Conservation (phyloP, 2,888 invertebrate species). For the Luffia ferchaultella region DNA sequence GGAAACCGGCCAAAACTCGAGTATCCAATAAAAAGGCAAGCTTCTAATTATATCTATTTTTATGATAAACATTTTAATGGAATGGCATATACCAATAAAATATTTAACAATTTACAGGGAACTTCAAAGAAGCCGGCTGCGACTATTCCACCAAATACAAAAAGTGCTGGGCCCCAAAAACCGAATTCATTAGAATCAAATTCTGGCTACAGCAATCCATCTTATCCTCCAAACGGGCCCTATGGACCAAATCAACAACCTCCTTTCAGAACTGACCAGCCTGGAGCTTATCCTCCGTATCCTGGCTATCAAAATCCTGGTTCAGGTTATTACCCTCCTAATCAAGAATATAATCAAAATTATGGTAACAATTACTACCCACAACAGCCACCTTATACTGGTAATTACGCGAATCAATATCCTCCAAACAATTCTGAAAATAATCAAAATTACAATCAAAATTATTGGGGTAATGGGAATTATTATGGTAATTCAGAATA, state of each 20-base stretch:
- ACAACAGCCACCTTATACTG: constrained; percentile 39
- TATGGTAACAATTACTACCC: constrained; percentile 47
- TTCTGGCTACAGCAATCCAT: constrained; percentile 25
- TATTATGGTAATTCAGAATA: constrained; percentile 48
- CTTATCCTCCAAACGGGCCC: constrained; percentile 40
- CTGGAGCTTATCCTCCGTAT: constrained; percentile 44
- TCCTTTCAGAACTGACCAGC: constrained; percentile 34
- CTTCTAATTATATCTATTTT: not conserved
- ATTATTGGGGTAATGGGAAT: constrained; percentile 48
- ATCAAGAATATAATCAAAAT: constrained; percentile 50
- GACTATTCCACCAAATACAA: constrained; percentile 54
- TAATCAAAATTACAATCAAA: constrained; percentile 41
- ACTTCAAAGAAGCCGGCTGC: constrained; percentile 57
- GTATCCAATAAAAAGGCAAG: constrained; percentile 17
- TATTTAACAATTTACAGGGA: constrained; percentile 26
- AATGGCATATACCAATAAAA: not conserved
- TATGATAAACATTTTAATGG: not conserved
- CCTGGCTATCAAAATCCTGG: constrained; percentile 43
- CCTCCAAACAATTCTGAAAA: constrained; percentile 32
- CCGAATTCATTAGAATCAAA: constrained; percentile 24
- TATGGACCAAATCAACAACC: constrained; percentile 30
- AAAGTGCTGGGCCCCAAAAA: constrained; percentile 24
- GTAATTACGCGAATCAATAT: constrained; percentile 50
- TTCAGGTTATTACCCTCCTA: constrained; percentile 55
- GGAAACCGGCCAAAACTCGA: constrained; percentile 30